phyloP scores from a whole-genome alignment of 1,140 invertebrate species.

The Calosoma granatense region DNA sequence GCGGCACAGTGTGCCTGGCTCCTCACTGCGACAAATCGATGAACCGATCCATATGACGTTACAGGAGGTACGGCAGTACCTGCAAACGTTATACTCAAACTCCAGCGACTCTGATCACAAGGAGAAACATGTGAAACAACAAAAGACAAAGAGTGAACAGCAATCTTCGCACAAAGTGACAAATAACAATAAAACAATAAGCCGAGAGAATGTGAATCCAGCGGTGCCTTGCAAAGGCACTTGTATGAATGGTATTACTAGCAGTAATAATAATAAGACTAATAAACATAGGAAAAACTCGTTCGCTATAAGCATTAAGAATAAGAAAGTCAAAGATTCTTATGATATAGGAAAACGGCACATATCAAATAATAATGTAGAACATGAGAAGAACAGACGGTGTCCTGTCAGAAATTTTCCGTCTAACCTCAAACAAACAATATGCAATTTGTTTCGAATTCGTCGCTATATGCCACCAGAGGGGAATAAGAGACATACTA shows the following conservation, averaged over 20 bases:
- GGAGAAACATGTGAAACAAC: conserved; percentile 34
- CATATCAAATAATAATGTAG: conserved; percentile 36
- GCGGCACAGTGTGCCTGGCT: conserved; percentile 46
- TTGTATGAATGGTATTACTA: conserved; percentile 28
- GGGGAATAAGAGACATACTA: conserved; percentile 29
- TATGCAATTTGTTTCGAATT: conserved; percentile 74
- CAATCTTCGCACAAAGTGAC: conserved; percentile 19
- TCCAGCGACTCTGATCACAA: conserved; percentile 47
- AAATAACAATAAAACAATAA: conserved; percentile 24
- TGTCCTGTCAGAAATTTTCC: conserved; percentile 48
- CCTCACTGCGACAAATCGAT: conserved; percentile 32
- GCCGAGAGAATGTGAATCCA: conserved; percentile 24
- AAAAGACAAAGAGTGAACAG: conserved; percentile 23
- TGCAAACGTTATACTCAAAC: conserved; percentile 67
- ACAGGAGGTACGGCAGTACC: conserved; percentile 72
- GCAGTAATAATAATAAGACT: conserved; percentile 33
- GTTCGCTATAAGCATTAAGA: conserved; percentile 48
- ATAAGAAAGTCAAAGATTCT: conserved; percentile 54
- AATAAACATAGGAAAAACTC: conserved; percentile 50
- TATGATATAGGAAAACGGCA: conserved; percentile 33
- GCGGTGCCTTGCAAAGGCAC: conserved; percentile 33
- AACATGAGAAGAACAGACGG: conserved; percentile 41
- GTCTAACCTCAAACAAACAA: conserved; percentile 70
- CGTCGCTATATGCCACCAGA: conserved; percentile 43
- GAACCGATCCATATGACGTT: conserved; percentile 79